phyloP scores from a whole-genome alignment of 2,888 invertebrate genomes.

The Eupeodes luniger region DNA sequence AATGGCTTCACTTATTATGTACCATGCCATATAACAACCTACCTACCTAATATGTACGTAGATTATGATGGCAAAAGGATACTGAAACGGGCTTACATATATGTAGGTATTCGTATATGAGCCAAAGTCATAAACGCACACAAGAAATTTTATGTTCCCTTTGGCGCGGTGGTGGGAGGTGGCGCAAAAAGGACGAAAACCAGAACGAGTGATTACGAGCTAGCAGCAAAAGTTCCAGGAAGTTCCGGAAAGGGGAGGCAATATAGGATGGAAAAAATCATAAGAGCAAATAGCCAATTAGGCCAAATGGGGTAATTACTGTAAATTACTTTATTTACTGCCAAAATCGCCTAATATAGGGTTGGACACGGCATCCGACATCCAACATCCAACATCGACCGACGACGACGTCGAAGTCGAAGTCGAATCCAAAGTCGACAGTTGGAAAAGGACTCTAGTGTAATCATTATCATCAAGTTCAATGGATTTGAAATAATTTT shows the following conservation, averaged over 20 bases:
- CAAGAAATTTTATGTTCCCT: slow-evolving; percentile 60
- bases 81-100: not conserved
- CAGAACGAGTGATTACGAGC: not conserved
- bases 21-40: not conserved
- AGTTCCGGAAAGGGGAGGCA: not conserved
- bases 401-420: too few species aligned
- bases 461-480: slow-evolving; percentile 72
- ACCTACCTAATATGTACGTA: not conserved
- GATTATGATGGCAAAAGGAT: slow-evolving; percentile 38
- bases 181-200: not conserved
- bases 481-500: slow-evolving; percentile 69
- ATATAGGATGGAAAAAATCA: slow-evolving; percentile 43
- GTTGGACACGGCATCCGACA: not conserved
- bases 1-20: slow-evolving; percentile 33
- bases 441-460: slow-evolving; percentile 29
- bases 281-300: slow-evolving; percentile 75
- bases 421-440: not conserved
- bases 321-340: slow-evolving; percentile 75
- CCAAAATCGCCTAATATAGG: slow-evolving; percentile 53
- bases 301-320: slow-evolving; percentile 73
- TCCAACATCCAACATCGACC: too few species aligned
- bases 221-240: not conserved
- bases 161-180: slow-evolving; percentile 33
- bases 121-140: slow-evolving; percentile 44
- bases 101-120: not conserved